These are phyloP conservation scores for Drosophila affinis DNA, from an alignment of 2,888 invertebrate genomes.

Conservation along the genomic window DNA sequence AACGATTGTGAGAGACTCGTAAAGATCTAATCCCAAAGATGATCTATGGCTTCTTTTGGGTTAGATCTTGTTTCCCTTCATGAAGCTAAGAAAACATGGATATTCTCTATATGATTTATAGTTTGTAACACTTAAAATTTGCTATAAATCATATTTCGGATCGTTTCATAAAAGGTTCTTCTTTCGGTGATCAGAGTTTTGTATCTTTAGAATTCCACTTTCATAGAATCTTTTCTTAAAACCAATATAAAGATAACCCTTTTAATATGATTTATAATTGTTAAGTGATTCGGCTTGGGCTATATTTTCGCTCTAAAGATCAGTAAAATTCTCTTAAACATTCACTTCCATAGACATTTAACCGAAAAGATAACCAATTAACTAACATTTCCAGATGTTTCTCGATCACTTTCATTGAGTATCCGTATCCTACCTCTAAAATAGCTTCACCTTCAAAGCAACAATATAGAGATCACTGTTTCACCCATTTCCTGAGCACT, in stretches of 20 bases:
- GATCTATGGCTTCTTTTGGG: background rate
- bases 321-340: no score
- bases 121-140: background rate
- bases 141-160: background rate
- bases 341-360: no score
- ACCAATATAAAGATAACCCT: background rate
- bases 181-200: background rate
- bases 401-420: background rate
- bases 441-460: background rate
- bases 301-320: background rate
- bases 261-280: background rate
- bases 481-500: constrained; percentile 17
- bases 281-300: background rate
- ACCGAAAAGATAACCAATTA: no score
- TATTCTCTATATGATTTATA: background rate
- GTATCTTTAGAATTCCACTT: background rate
- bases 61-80: background rate
- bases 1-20: background rate
- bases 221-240: no score
- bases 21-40: background rate
- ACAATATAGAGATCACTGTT: constrained; percentile 1
- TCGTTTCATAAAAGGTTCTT: background rate
- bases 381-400: no score
- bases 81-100: background rate
- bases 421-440: background rate